Evolutionary conservation across 2,113 vertebrate species (phyloP).

Genomic region (Grammomys dolichurus): DNA sequence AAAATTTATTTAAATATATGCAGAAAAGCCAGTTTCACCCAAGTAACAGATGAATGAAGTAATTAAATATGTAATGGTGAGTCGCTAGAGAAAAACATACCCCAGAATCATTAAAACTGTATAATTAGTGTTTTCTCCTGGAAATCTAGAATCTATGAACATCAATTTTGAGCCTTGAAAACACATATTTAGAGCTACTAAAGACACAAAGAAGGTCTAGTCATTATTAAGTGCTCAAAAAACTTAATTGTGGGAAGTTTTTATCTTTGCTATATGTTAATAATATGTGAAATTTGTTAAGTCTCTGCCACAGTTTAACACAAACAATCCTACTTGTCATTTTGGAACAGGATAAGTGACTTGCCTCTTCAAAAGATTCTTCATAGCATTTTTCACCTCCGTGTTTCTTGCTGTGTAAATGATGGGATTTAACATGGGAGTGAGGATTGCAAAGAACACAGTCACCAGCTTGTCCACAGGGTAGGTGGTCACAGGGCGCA

Average conservation of each 20-base stretch:
- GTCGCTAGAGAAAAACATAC: neutral
- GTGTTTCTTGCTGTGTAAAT: conserved; percentile 79
- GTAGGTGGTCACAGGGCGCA: conserved; percentile 68
- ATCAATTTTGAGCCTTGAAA: neutral
- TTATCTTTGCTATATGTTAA: neutral
- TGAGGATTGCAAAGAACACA: conserved; percentile 77
- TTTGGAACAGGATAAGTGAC: neutral
- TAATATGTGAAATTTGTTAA: neutral
- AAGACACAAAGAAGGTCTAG: neutral
- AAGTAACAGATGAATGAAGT: neutral
- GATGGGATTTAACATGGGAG: conserved; percentile 77
- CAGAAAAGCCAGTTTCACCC: neutral
- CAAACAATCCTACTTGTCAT: neutral
- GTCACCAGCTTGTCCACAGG: conserved; percentile 67
- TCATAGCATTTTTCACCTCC: conserved; percentile 75
- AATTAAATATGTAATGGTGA: neutral
- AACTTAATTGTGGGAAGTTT: neutral
- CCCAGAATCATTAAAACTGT: neutral
- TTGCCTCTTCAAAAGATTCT: conserved; percentile 56
- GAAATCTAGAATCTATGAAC: neutral
- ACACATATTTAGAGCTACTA: neutral
- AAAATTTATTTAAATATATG: neutral
- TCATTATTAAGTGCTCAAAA: neutral
- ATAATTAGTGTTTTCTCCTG: neutral
- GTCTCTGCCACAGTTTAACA: neutral